phyloP scores from a whole-genome alignment of 23 tunicate species.

The Botrylloides violaceus region DNA sequence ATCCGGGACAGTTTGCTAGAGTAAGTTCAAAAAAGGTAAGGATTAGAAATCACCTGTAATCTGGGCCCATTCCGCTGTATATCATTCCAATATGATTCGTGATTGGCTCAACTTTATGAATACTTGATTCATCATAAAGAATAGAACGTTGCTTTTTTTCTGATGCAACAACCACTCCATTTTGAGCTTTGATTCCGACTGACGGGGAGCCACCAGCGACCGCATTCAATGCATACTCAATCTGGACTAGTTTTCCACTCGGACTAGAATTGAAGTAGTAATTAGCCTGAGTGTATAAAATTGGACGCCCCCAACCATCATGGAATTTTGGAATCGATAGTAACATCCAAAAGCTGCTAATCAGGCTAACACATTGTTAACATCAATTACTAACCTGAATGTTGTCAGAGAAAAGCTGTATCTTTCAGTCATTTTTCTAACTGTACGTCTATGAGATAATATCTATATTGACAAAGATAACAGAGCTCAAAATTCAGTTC shows the following conservation, averaged over 20 bases:
- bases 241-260: slow-evolving; percentile 96
- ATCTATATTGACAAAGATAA: no score
- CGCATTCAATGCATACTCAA: slow-evolving; percentile 99
- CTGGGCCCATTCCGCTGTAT: slow-evolving; percentile 99
- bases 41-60: no score
- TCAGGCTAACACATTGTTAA: not conserved
- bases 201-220: slow-evolving; percentile 98
- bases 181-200: slow-evolving; percentile 93
- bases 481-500: no score
- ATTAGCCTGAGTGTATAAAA: no score
- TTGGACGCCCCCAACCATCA: no score
- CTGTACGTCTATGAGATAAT: no score
- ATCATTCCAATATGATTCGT: slow-evolving; percentile 95
- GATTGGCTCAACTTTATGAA: slow-evolving; percentile 89
- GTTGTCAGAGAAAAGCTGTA: slow-evolving; percentile 97
- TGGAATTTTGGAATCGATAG: no score
- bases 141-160: slow-evolving; percentile 98
- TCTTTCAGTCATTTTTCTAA: slow-evolving; percentile 72
- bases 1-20: not conserved
- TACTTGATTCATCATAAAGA: slow-evolving; percentile 88
- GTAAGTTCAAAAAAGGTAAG: no score
- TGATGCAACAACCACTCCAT: slow-evolving; percentile 98
- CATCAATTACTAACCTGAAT: slow-evolving; percentile 62
- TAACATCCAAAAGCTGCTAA: no score
- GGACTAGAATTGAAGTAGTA: slow-evolving; percentile 29